Percentiles rank a stretch among this genome's conserved stretches.
These are phyloP conservation scores for Chiridota heheva DNA, from an alignment of 35 echinoderm and acorn worm genomes.

Conservation along the genomic window DNA sequence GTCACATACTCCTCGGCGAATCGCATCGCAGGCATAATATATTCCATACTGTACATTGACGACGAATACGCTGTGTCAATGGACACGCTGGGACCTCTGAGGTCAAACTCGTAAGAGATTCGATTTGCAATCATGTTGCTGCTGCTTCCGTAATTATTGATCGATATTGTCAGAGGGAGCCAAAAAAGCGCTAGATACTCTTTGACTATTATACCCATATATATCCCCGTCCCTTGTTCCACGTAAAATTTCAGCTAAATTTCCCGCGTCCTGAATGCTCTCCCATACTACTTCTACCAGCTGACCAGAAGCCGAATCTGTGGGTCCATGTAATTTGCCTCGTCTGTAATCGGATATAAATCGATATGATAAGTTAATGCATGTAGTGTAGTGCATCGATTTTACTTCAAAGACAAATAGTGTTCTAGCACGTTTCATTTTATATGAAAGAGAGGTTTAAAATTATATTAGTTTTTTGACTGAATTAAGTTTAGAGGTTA, in stretches of 20 bases:
- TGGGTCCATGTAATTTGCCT: conserved; percentile 43
- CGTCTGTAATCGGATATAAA: too few relatives aligned
- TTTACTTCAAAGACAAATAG: too few relatives aligned
- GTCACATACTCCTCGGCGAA: conserved; percentile 2
- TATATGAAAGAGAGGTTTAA: too few relatives aligned
- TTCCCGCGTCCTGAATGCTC: conserved; percentile 15
- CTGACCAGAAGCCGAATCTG: conserved; percentile 37
- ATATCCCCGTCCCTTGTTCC: conserved; percentile 18
- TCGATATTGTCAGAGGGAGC: background rate
- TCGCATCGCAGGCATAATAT: conserved; percentile 22
- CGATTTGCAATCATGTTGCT: conserved; percentile 34
- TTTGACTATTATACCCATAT: conserved; percentile 5
- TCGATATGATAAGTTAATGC: too few relatives aligned
- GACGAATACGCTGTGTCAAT: conserved; percentile 31
- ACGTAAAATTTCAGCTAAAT: background rate
- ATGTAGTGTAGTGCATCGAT: too few relatives aligned
- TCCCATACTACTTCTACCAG: conserved; percentile 41
- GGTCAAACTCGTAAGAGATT: conserved; percentile 43
- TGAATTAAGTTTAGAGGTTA: too few relatives aligned
- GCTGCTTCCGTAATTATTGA: conserved; percentile 18
- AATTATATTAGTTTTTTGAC: too few relatives aligned
- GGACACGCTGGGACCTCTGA: conserved; percentile 10
- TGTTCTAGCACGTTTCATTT: too few relatives aligned
- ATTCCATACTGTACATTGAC: conserved; percentile 31
- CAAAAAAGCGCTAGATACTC: conserved; percentile 2